Percentiles rank a stretch among this genome's conserved stretches.
These are phyloP conservation scores for Lasioglossum zephyrum DNA, from an alignment of 2,888 invertebrate genomes.

Conservation along the genomic window DNA sequence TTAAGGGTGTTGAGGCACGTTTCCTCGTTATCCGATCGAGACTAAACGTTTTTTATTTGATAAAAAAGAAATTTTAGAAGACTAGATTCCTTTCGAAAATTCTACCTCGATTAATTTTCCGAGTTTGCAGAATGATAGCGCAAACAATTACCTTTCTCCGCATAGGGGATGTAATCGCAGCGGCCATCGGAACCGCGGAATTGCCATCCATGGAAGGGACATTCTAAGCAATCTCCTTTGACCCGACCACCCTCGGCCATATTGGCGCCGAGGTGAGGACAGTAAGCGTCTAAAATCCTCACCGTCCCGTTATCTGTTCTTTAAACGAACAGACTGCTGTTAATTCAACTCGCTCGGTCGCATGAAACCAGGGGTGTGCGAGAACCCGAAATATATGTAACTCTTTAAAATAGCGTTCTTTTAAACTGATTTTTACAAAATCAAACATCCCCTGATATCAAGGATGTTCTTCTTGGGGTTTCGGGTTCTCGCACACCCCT, in stretches of 20 bases:
- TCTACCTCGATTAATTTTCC: background rate
- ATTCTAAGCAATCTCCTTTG: constrained; percentile 91
- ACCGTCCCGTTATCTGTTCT: constrained; percentile 86
- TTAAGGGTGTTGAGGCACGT: too few relatives aligned
- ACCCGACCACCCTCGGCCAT: constrained; percentile 92
- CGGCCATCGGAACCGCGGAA: constrained; percentile 91
- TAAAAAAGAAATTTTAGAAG: background rate
- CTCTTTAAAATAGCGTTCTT: too few relatives aligned
- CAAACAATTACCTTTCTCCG: constrained; percentile 84
- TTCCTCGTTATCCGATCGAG: too few relatives aligned
- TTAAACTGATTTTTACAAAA: too few relatives aligned
- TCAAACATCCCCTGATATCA: too few relatives aligned
- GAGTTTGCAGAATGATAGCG: background rate
- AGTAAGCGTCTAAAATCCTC: constrained; percentile 93
- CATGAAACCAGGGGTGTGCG: too few relatives aligned
- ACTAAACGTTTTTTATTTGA: too few relatives aligned
- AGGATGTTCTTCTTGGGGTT: too few relatives aligned
- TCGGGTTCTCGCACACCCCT: too few relatives aligned
- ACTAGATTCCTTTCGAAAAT: background rate
- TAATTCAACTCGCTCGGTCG: background rate
- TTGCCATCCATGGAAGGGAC: constrained; percentile 95
- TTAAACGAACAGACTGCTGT: constrained; percentile 36
- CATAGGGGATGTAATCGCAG: constrained; percentile 91
- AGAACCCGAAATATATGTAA: too few relatives aligned
- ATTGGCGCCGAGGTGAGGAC: constrained; percentile 96